Conservation (phyloP, 37 sponge, comb jelly and placozoan species). For the Haliclona indistincta region DNA sequence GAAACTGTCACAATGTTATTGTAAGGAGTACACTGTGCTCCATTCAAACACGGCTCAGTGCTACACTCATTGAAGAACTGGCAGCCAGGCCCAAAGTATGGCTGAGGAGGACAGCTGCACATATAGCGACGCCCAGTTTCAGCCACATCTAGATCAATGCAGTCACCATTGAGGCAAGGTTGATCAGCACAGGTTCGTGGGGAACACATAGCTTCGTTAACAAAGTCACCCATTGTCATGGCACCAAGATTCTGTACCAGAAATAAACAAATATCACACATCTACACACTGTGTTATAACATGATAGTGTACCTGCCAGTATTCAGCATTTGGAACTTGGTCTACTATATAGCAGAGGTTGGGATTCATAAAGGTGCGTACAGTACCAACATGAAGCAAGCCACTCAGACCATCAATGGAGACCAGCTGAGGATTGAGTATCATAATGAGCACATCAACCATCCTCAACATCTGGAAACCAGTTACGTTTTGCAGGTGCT, state of each 20-base stretch:
- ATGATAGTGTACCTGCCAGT: slow-evolving; percentile 38
- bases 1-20: too few relatives aligned
- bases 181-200: slow-evolving; percentile 1
- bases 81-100: slow-evolving; percentile 52
- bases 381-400: neutral
- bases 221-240: neutral
- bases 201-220: neutral
- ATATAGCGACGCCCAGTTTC: neutral
- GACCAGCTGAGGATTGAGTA: slow-evolving; percentile 23
- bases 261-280: neutral
- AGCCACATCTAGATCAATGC: slow-evolving; percentile 2
- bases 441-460: slow-evolving; percentile 22
- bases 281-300: neutral
- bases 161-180: slow-evolving; percentile 52
- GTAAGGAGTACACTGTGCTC: slow-evolving; percentile 12
- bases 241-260: slow-evolving; percentile 10
- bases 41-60: slow-evolving; percentile 13
- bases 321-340: slow-evolving; percentile 20
- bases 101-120: slow-evolving; percentile 17
- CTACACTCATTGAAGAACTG: slow-evolving; percentile 40
- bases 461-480: slow-evolving; percentile 39
- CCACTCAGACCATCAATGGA: slow-evolving; percentile 66
- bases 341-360: slow-evolving; percentile 51
- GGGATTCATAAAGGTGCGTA: slow-evolving; percentile 23
- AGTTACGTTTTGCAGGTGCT: slow-evolving; percentile 41